Evolutionary conservation across 2,888 invertebrate species (phyloP).

Genomic region (Agonopterix subpropinquella): DNA sequence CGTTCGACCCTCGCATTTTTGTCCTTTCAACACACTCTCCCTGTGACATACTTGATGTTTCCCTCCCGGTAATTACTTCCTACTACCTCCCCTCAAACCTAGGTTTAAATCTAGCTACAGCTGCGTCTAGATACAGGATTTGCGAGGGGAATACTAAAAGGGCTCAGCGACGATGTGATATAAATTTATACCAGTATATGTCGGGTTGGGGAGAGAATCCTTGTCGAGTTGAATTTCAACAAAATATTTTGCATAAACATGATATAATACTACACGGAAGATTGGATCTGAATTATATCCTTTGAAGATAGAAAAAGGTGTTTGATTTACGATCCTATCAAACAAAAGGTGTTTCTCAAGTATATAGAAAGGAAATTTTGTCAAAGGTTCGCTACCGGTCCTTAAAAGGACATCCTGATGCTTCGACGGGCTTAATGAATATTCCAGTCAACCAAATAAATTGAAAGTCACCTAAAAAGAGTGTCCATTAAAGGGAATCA

Average conservation of each 20-base stretch:
- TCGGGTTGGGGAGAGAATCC: not conserved
- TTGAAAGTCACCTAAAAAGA: slow-evolving; percentile 68
- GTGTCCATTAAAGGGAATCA: slow-evolving; percentile 71
- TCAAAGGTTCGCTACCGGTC: not conserved
- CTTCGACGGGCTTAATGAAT: slow-evolving; percentile 59
- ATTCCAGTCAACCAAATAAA: slow-evolving; percentile 64
- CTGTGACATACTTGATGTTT: slow-evolving; percentile 72
- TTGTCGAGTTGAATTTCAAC: not conserved
- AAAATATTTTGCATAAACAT: not conserved
- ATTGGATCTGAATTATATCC: not conserved
- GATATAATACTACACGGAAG: not conserved
- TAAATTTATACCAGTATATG: slow-evolving; percentile 47
- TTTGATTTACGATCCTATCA: not conserved
- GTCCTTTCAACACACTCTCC: slow-evolving; percentile 68
- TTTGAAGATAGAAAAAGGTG: slow-evolving; percentile 1
- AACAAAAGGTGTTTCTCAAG: not conserved
- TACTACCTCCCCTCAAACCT: slow-evolving; percentile 30
- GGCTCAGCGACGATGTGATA: slow-evolving; percentile 52
- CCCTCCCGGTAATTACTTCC: slow-evolving; percentile 65
- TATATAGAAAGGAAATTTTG: not conserved
- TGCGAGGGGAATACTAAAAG: slow-evolving; percentile 68
- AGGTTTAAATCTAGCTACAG: slow-evolving; percentile 52
- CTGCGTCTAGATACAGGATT: slow-evolving; percentile 53
- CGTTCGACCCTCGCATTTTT: slow-evolving; percentile 64
- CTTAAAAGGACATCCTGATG: slow-evolving; percentile 14